These are phyloP conservation scores for Thecophora atra DNA, from an alignment of 2,888 invertebrate species.

Conservation along the genomic window DNA sequence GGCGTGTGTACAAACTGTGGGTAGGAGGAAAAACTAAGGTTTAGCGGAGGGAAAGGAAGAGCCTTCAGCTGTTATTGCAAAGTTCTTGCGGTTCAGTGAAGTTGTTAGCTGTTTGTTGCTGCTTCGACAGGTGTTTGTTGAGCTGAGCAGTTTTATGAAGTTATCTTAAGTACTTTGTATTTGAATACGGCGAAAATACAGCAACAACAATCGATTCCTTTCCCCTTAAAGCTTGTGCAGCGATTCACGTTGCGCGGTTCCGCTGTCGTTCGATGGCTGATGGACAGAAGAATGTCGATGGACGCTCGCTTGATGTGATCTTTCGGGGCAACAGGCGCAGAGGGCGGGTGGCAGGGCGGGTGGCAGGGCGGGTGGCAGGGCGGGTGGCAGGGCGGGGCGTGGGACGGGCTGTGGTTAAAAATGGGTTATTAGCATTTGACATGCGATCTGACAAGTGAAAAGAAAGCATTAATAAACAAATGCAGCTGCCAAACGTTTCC, in stretches of 20 bases:
- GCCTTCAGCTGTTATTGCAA: too few relatives aligned
- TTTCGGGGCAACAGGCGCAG: too few relatives aligned
- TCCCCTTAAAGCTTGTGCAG: background rate
- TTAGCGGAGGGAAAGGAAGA: background rate
- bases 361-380: conserved; percentile 13
- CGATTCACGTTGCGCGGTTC: background rate
- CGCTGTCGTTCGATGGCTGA: background rate
- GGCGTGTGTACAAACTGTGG: background rate
- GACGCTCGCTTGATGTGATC: too few relatives aligned
- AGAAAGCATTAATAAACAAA: conserved; percentile 33
- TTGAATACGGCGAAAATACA: conserved; percentile 22
- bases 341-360: background rate
- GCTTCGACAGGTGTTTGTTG: conserved; percentile 8
- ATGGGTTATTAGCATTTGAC: conserved; percentile 62
- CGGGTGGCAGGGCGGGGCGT: conserved; percentile 26
- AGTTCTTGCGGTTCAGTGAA: background rate
- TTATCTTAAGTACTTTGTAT: conserved; percentile 27
- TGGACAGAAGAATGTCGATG: conserved; percentile 1
- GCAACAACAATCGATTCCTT: background rate
- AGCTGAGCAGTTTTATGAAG: conserved; percentile 23
- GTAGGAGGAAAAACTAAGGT: background rate
- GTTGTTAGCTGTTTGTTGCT: background rate
- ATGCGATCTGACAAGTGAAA: conserved; percentile 63
- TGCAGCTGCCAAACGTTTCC: conserved; percentile 26
- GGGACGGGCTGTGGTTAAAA: conserved; percentile 46